Evolutionary conservation across 2,888 invertebrate species (phyloP), one percentile per base, ranked within the genome.

Genomic region (Bhutanitis thaidina): DNA sequence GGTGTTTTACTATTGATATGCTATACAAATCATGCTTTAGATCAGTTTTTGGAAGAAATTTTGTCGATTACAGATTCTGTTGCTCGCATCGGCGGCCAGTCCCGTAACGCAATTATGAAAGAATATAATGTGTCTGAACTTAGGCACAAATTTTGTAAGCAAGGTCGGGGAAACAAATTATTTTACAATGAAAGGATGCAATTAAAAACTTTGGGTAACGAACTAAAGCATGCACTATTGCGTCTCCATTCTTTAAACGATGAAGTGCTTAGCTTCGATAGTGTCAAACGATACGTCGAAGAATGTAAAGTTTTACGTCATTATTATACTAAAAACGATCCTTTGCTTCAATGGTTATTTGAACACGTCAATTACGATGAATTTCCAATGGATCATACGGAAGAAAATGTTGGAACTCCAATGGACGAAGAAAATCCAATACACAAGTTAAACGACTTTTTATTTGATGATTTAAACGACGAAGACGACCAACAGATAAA

Each of bases 11-110:
- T 96, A 14, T 89, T 97, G 1, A 92, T 97, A 13, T 95, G 96
- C 67, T 95, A 93, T 68, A 96, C 96, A 1, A 97, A 97, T 74
- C 95, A 96, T 65, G 96, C 96, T 0, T 75, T 97, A 7, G 96
- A 97, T 77, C 96, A 96, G 70, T 96, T 96, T 77, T 78, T 97
- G 32, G 93, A 94, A 67, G 94, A 93, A 25, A 80, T 94, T 41
- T 63, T 92, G 1, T 64, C 73, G n/a, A 73, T 91, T 7, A 94
- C 93, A 0, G 47, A 79, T 0, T 86, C 90, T 7, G 90, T 95
- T 47, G 88, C 93, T 0, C 91, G 95, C 29, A 90, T 96, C 56
- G 95, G 95, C 0, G 91, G 92, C 0, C 93, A 93, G 64, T 92
- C 93, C 0, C 91, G 92, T 49, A 91, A 90, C 64, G 84, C 90